Evolutionary conservation across 2,113 vertebrate species (phyloP), one percentile per base, ranked within the genome.

Genomic region (Atrichornis clamosus): DNA sequence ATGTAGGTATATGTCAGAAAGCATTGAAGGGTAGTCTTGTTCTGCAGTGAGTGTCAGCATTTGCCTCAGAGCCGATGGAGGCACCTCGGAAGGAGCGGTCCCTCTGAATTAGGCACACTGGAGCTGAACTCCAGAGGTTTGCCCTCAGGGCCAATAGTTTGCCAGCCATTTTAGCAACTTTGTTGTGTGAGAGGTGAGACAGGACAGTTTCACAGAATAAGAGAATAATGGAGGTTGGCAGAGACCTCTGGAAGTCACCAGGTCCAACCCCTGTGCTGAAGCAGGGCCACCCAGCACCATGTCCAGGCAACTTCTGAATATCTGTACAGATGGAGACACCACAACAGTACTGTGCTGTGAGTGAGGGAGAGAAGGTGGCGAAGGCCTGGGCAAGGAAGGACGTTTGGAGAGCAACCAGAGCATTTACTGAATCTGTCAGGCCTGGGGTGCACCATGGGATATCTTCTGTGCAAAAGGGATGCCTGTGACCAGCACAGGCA

Each of bases 11-110:
- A 30, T 52, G 79, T 85, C 56, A 69, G 50, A 27, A 23, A 52
- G n/a, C 1, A 0, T 21, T 37, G 37, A 69, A 77, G 35, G 24
- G 18, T 53, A 53, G 13, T 42, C 7, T 5, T 44, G 26, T 87
- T 27, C 74, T 80, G 6, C 39, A 65, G 20, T 2, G 32, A 52
- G 18, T 15, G 17, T 49, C 60, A 63, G 35, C 44, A 4, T 89
- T 94, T 74, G 64, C 39, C 50, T 88, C 63, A 53, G 90, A 73
- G 72, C 24, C 3, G 2, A 0, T 37, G 30, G 41, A 85, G 42
- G 44, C 53, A 22, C 22, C 4, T 52, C 0, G 0, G 53, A 72
- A 73, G n/a, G 50, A 76, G 56, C 0, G 0, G 18, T 75, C 62
- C 37, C 1, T 32, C 55, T 44, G 49, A 72, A 65, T 30, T 52